Base-by-base conservation (phyloP, 1,140 invertebrate genomes). In the Zaprionus africanus region DNA sequence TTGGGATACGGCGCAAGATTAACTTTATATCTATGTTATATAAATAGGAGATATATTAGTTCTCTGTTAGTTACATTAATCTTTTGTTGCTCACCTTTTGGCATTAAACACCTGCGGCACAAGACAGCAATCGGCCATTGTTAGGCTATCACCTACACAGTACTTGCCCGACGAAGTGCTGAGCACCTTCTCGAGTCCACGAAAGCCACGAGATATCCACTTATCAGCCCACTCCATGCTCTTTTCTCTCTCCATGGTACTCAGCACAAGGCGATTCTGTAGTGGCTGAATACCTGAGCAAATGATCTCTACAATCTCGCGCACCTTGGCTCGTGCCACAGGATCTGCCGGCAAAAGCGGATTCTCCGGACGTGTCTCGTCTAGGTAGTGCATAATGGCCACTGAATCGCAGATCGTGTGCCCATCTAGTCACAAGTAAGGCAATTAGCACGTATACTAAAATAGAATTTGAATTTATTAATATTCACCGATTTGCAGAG, bases 51-150 rank as follows among this genome's bases (percentile, higher is more conserved):
- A 22, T 41, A 41, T 17, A 22, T 12, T 17, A 26, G 11, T 60
- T 43, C 17, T 31, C n/a, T 49, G 1, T n/a, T 12, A 5, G 13
- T 41, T 12, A 5, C 1, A 22, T 51, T 15, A n/a, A n/a, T 22
- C 31, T 43, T 24, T 9, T 26, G 3, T 0, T 13, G 9, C 60
- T 82, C 81, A 96, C 96, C 96, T 96, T 92, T 95, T 94, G 38
- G 97, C 97, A 93, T 97, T 98, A 84, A 96, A 97, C 36, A 98
- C 96, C 94, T 99, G 98, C 43, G 98, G 98, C 31, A 99, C 97
- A 13, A 99, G 93, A 90, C 97, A 99, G 79, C 98, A 97, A 93
- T 99, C 99, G 31, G 98, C 98, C 84, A 99, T 93, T 0, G 98
- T 97, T 19, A 99, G 95, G 72, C 97, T 95, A 94, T 99, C 97